These are phyloP conservation scores for Phlogophora meticulosa DNA, from an alignment of 2,888 invertebrate genomes.

Conservation along the genomic window DNA sequence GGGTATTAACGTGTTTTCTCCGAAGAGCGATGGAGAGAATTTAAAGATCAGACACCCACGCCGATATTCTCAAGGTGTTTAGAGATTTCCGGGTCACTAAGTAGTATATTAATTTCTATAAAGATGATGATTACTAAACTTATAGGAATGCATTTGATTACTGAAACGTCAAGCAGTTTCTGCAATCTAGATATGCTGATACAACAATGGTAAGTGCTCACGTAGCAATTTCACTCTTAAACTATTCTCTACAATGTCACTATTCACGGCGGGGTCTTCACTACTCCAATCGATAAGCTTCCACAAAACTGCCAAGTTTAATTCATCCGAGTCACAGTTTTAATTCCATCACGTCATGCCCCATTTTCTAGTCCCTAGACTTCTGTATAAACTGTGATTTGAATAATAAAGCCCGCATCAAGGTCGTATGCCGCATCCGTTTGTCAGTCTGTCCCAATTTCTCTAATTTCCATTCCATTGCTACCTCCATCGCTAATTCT, in stretches of 20 bases:
- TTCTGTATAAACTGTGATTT: slow-evolving; percentile 60
- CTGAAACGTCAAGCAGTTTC: background rate
- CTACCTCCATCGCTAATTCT: slow-evolving; percentile 55
- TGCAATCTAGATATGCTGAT: background rate
- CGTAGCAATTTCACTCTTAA: slow-evolving; percentile 21
- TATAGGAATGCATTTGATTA: background rate
- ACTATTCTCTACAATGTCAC: slow-evolving; percentile 14
- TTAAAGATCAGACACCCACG: slow-evolving; percentile 13
- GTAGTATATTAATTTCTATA: no score
- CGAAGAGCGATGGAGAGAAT: slow-evolving; percentile 1
- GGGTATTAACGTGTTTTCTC: slow-evolving; percentile 23
- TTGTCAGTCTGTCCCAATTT: slow-evolving; percentile 41
- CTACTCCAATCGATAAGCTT: slow-evolving; percentile 48
- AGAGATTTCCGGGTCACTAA: no score
- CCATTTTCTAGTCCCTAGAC: slow-evolving; percentile 55
- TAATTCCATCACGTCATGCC: slow-evolving; percentile 57
- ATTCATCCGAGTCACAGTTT: slow-evolving; percentile 50
- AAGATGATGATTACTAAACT: no score
- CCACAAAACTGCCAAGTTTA: slow-evolving; percentile 42
- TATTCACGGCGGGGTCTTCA: slow-evolving; percentile 47
- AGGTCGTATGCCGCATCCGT: slow-evolving; percentile 50
- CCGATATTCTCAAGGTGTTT: background rate
- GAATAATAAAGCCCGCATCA: slow-evolving; percentile 65
- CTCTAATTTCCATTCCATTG: slow-evolving; percentile 53
- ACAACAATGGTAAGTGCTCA: slow-evolving; percentile 39